phyloP scores from a whole-genome alignment of 30 jellyfish, hydroid and myxozoan genomes.

The Calvadosia cruxmelitensis region DNA sequence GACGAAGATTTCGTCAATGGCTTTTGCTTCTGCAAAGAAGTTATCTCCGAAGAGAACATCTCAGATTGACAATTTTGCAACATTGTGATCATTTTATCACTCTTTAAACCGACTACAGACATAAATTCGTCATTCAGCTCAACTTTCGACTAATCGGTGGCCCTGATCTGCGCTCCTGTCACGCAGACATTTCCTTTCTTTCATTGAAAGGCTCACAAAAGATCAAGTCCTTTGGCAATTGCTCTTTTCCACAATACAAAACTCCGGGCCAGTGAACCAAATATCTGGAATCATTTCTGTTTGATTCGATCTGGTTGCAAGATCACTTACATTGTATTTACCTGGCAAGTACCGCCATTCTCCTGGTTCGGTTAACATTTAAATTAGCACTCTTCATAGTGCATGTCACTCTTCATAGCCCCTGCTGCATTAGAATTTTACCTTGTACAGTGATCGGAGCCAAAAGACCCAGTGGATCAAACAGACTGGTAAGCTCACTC shows the following conservation, averaged over 20 bases:
- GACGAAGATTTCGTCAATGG: neutral
- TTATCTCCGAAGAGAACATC: neutral
- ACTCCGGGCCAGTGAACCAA: neutral
- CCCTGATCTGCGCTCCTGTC: neutral
- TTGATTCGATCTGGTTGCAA: neutral
- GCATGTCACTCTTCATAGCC: neutral
- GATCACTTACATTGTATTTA: neutral
- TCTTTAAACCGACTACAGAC: neutral
- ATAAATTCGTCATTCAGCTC: neutral
- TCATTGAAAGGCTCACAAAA: neutral
- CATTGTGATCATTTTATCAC: neutral
- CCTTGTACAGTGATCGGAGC: conserved; percentile 1
- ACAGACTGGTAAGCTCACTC: neutral
- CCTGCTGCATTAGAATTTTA: neutral
- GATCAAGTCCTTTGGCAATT: neutral
- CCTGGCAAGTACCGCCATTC: conserved; percentile 1
- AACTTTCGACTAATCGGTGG: neutral
- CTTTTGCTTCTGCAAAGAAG: neutral
- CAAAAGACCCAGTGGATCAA: neutral
- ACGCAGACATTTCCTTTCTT: neutral
- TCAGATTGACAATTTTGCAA: neutral
- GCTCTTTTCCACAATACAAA: neutral
- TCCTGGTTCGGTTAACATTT: neutral
- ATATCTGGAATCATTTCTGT: neutral
- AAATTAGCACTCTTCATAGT: neutral